Percentiles rank a stretch among this genome's conserved stretches.
phyloP scores from a whole-genome alignment of 1,140 invertebrate species.

The Heliothis subflexa region DNA sequence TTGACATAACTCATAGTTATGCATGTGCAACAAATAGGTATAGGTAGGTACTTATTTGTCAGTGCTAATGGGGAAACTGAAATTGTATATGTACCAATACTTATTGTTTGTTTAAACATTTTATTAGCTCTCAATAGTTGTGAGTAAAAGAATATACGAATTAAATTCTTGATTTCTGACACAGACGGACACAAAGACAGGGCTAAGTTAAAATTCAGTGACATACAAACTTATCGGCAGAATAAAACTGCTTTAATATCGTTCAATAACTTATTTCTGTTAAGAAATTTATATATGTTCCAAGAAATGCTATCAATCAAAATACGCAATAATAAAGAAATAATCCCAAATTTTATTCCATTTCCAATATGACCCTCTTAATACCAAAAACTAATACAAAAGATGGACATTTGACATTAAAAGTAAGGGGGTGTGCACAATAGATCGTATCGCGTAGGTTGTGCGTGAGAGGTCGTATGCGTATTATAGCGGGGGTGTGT shows the following conservation, averaged over 20 bases:
- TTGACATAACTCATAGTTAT: conserved; percentile 3
- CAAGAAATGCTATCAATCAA: not conserved
- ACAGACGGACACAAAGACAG: no score
- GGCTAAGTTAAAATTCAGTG: no score
- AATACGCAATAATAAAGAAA: not conserved
- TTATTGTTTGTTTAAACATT: no score
- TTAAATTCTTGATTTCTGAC: no score
- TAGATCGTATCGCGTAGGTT: conserved; percentile 17
- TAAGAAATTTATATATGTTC: no score
- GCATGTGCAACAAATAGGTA: no score
- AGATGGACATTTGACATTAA: not conserved
- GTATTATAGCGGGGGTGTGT: conserved; percentile 31
- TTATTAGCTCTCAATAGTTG: no score
- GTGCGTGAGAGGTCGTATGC: not conserved
- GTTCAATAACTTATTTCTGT: no score
- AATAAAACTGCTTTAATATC: no score
- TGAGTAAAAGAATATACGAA: no score
- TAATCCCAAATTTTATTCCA: not conserved
- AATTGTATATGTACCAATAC: not conserved
- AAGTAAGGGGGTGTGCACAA: conserved; percentile 21
- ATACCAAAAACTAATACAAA: not conserved
- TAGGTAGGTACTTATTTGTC: not conserved
- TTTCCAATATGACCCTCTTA: not conserved
- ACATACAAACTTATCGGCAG: no score
- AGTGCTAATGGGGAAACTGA: conserved; percentile 13